Evolutionary conservation across 2,888 invertebrate genomes (phyloP), one percentile per base, ranked within the genome.

Genomic region (Willowsia nigromaculata): DNA sequence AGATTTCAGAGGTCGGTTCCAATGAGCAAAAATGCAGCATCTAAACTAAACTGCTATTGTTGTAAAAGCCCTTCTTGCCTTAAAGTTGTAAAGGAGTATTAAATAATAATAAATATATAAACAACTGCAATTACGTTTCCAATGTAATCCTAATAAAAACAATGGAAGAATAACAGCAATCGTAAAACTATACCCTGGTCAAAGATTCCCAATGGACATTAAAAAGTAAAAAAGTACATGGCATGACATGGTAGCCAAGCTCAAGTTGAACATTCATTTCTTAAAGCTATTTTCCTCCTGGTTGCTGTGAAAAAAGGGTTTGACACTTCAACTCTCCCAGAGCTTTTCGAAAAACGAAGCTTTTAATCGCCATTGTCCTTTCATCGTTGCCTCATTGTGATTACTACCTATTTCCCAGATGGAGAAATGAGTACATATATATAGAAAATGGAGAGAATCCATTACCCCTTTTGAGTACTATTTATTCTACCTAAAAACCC

Each of bases 261-360:
- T 25, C 0, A 25, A 5, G 9, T 6, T 33, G 0, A n/a, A 11
- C 6, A n/a, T 68, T 7, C 5, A 33, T 33, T 15, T 65, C n/a
- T 65, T 7, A 13, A 1, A 50, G 50, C 50, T 68, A 37, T 68
- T 68, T 40, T 37, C 37, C 68, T 68, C 59, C 59, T 59, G 59
- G 59, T 59, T 65, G 62, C 25, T 43, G 18, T 13, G 25, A 40
- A 68, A 68, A 83, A 83, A 83, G 83, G 68, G 65, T 25, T 83
- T 83, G 68, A 68, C 83, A 83, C 83, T 83, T 83, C 33, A 65
- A 47, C 47, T 62, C 40, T 33, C 18, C 15, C 18, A 30, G n/a
- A 37, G 18, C 76, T 33, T 82, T 68, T 43, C 22, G 74, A 53
- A 40, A 22, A 27, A 62, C 40, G 37, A 33, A 18, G 62, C 68